phyloP scores from a whole-genome alignment of 2,113 vertebrate genomes.

The Notothenia rossii region DNA sequence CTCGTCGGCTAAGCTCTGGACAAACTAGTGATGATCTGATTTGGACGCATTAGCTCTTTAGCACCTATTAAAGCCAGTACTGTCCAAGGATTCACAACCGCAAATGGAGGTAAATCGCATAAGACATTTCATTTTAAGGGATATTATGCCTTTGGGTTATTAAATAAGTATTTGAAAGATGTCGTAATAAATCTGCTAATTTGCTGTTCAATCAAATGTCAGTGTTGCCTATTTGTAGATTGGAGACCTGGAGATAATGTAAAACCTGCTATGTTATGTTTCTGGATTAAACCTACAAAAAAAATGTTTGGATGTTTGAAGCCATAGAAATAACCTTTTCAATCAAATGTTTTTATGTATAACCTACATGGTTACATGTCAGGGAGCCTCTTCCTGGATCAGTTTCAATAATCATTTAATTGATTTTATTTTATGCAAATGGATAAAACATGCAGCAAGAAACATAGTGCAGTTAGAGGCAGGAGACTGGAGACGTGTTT shows the following conservation, averaged over 20 bases:
- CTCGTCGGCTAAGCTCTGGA: conserved; percentile 77
- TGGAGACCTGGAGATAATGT: neutral
- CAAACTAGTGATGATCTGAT: conserved; percentile 72
- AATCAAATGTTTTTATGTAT: too few species aligned
- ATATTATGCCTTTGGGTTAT: neutral
- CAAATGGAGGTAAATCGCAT: conserved; percentile 74
- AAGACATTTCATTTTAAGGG: neutral
- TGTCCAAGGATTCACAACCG: conserved; percentile 75
- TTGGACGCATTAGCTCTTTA: conserved; percentile 77
- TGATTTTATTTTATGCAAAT: too few species aligned
- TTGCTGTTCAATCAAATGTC: neutral
- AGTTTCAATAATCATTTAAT: too few species aligned
- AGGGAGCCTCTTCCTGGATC: too few species aligned
- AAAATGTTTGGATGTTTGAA: neutral
- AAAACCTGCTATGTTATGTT: too few species aligned
- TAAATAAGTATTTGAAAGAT: neutral
- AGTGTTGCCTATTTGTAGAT: neutral
- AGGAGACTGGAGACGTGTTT: neutral
- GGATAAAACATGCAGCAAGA: neutral
- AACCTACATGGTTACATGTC: too few species aligned
- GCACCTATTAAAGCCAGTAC: conserved; percentile 68
- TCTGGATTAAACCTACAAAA: too few species aligned
- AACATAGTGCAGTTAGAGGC: neutral
- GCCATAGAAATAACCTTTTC: too few species aligned
- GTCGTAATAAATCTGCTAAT: neutral